Conservation (phyloP, 2,113 vertebrate genomes). For the Gallinago undulata region DNA sequence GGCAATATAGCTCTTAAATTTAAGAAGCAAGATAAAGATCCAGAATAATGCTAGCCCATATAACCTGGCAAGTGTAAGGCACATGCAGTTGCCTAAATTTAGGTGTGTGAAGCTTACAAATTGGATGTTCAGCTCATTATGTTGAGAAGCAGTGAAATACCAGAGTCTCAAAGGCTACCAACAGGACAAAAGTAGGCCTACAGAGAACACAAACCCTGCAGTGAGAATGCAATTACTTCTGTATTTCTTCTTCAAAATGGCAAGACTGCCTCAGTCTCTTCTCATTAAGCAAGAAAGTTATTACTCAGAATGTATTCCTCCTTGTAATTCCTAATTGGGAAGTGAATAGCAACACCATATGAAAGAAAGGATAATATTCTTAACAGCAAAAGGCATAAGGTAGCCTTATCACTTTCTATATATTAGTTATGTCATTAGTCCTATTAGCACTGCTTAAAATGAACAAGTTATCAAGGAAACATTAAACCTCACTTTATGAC, state of each 20-base stretch:
- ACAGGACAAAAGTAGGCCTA: background rate
- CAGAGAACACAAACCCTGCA: slow-evolving; percentile 8
- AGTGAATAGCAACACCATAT: background rate
- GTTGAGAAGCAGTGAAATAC: background rate
- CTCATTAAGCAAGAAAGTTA: slow-evolving; percentile 39
- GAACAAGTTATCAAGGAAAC: background rate
- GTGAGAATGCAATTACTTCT: slow-evolving; percentile 13
- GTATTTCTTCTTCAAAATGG: slow-evolving; percentile 1
- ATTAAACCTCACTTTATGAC: background rate
- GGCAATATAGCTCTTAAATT: background rate
- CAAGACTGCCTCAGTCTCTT: background rate
- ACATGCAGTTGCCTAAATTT: background rate
- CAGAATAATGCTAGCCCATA: background rate
- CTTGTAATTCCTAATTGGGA: slow-evolving; percentile 32
- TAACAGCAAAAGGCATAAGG: slow-evolving; percentile 7
- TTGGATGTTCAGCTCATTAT: background rate
- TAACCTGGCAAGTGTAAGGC: background rate
- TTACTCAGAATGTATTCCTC: background rate
- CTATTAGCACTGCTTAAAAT: background rate
- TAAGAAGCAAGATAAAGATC: background rate
- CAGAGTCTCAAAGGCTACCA: slow-evolving; percentile 3
- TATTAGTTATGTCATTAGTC: background rate
- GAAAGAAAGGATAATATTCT: background rate
- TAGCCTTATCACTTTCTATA: background rate
- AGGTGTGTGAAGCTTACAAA: background rate